Evolutionary conservation across 2,113 vertebrate species (phyloP), one percentile per base, ranked within the genome.

Genomic region (Numida meleagris): DNA sequence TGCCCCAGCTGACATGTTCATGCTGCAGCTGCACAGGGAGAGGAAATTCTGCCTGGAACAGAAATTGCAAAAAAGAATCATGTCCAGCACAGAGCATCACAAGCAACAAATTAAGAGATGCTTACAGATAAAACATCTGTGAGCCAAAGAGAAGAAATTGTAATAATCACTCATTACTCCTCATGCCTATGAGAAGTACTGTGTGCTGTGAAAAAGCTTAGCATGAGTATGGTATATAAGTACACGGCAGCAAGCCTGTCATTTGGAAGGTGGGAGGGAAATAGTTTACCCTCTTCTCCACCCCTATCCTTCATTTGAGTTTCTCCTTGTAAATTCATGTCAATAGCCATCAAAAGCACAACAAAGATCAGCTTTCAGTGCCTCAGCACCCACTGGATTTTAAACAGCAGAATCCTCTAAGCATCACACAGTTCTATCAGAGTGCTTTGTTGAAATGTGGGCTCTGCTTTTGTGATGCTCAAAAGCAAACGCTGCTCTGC

Each of bases 91-190:
- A 59, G 59, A 84, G 36, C 62, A 68, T 81, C 67, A 72, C 58
- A 66, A 94, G 50, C 2, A 10, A 50, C 71, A 90, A 92, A 94
- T 91, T 89, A 90, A 85, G 87, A 94, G 71, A 85, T 61, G 36
- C 71, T 93, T 93, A 76, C 25, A 15, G 66, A 68, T 79, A 83
- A 33, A 70, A 62, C 83, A 43, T 89, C 45, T 65, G 21, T 53
- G 53, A 93, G 66, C n/a, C 62, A 73, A 78, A 90, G 80, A 73
- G 71, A 76, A 83, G 81, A 85, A 89, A 92, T 79, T 76, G 83
- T 93, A 58, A 84, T 92, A 88, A 96, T 96, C 89, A 85, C 77
- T 81, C 59, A 84, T 92, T 92, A 53, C 27, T 53, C 51, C 51
- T 53, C 51, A 53, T 17, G 88, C 91, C 80, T 89, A 67, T 88